Evolutionary conservation across 2,797 vertebrate genomes (phyloP), one percentile per base, ranked within the genome.

Genomic region (Clamator glandarius): DNA sequence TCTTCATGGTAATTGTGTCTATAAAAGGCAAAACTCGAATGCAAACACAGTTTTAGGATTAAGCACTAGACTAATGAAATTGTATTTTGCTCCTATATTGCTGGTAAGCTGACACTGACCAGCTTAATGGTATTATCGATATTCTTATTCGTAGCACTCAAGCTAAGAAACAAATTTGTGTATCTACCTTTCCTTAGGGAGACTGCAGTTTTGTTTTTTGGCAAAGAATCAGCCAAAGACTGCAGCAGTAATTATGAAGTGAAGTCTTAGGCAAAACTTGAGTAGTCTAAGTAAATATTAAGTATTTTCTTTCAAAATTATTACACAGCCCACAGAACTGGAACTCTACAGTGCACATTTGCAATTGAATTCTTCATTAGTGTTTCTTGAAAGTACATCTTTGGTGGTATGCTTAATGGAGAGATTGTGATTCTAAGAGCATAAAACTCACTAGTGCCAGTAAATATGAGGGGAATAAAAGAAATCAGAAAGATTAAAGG

Each of bases 381-480:
- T 0, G 0, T 33, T 92, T 84, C 92, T 63, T 72, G 92, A 51
- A 91, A 74, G 15, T 50, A 74, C 42, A 9, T 81, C 52, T 93
- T 84, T 35, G 15, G 23, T 74, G 29, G 42, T 44, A 16, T 31
- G 48, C 64, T 66, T 84, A 93, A 85, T 87, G 62, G 64, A 20
- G 7, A 90, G 64, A 83, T 87, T 91, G 74, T 35, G 39, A 95
- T 90, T 94, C 73, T 81, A 58, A 75, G 31, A 31, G 36, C 29
- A 25, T 50, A 93, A 93, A 97, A 35, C 67, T 95, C 73, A 86
- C 89, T 96, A 95, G 36, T 39, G 31, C 46, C 13, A 31, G 50
- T 66, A 86, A 95, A 93, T 79, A 79, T 48, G 52, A 87, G 26
- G 6, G 33, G 31, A 92, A 89, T 61, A 73, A 84, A 92, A 92